Evolutionary conservation across 2,888 invertebrate species (phyloP), one percentile per base, ranked within the genome.

Genomic region (Criorhina ranunculi): DNA sequence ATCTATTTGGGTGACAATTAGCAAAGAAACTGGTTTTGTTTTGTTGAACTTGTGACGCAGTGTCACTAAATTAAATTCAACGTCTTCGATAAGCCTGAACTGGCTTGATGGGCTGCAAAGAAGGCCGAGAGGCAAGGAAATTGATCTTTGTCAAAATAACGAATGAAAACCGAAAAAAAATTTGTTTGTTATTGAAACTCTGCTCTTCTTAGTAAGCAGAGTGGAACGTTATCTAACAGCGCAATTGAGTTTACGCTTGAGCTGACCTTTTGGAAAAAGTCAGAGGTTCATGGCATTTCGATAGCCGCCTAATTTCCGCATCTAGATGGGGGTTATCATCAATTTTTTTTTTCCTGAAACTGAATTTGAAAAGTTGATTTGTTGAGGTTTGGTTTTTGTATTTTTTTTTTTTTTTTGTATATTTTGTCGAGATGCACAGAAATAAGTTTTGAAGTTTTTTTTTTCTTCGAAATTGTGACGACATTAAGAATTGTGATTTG

Each of bases 261-360:
- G 57, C 19, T 79, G 72, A 79, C 70, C 79, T 79, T 79, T 79
- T 24, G 12, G n/a, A 72, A 79, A 24, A 79, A 72, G 79, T 79
- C 79, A 79, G 40, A 64, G 79, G 79, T 79, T 79, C 79, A 66
- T 67, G 80, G 80, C 73, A 55, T 73, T 67, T 67, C 33, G 79
- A 79, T 66, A 70, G 72, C 24, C 66, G 64, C 64, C 59, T 51
- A 79, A 72, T 79, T 79, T 79, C 79, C 72, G 79, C 59, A n/a
- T 72, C 44, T 57, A 40, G 62, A 72, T 72, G 79, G 66, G 64
- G 72, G 72, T 79, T 79, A 72, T 79, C 72, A 57, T 42, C n/a
- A 11, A 53, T 53, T 42, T 24, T 24, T 12, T 35, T 62, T 35
- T 44, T 70, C 31, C n/a, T n/a, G 35, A 17, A 29, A 19, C 37